Evolutionary conservation across 2,797 vertebrate genomes (phyloP), one percentile per base, ranked within the genome.

Genomic region (Chelonia mydas): DNA sequence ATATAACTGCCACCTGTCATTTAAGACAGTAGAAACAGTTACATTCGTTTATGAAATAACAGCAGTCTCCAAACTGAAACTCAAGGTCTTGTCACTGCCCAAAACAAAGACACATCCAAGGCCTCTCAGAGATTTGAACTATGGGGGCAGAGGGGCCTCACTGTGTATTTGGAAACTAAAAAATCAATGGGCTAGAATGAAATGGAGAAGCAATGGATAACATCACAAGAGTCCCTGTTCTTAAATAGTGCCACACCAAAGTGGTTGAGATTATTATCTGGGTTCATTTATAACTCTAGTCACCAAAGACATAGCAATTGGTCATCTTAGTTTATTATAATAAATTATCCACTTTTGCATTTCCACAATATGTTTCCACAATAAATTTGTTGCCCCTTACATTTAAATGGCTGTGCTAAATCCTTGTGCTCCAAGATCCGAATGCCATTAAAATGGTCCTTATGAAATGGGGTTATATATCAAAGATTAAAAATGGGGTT

Each of bases 371-470:
- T 83, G 91, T 77, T 21, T 90, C 76, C 83, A 86, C 89, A 1
- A 87, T 86, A 86, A 78, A 28, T 21, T 57, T 92, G 72, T 55
- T 92, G 51, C 19, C 80, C 53, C 7, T 92, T 45, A 78, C 33
- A 84, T 95, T 95, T 86, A 86, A 93, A 82, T 7, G 33, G 23
- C 11, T 76, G 31, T 92, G 28, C 72, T 87, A 86, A 85, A 92
- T 6, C 15, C 78, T 88, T 82, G 15, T 92, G 81, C 57, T 89
- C 21, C 50, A 79, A 88, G 15, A 84, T 86, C 37, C 5, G 74
- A 86, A 86, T 54, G 1, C 4, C 81, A 0, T 33, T 84, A 55
- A 89, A 88, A 68, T 90, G 1, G 41, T 68, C 12, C 33, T 28
- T 88, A 41, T 80, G 50, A 87, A 96, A 91, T 81, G 93, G 49